Base-by-base conservation (phyloP, 2,888 invertebrate species). In the Ennomos erosarius region DNA sequence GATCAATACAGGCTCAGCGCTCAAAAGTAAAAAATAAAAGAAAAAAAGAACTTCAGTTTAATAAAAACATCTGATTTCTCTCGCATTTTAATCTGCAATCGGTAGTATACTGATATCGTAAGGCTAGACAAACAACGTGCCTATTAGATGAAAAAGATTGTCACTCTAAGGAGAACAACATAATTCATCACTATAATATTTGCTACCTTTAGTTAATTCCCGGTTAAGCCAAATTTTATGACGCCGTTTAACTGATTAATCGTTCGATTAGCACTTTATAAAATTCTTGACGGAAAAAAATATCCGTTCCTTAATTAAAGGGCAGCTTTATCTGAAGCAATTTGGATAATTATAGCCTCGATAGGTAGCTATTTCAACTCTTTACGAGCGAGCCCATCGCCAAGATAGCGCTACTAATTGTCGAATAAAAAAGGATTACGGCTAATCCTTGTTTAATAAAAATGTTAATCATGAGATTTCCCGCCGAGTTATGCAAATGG, bases 351-450 rank as follows among this genome's bases (percentile, higher is more conserved):
- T 89, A 84, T 85, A 66, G 55, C 77, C 73, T 75, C 83, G 85
- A 90, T 91, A 84, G 84, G 82, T 82, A 75, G 82, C 84, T 72
- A 76, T 86, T 88, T 80, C 84, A 92, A 92, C 92, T 92, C 90
- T 92, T 92, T 92, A 91, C 89, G 92, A 90, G 81, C 83, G 76
- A 46, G 71, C 74, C 77, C 77, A 80, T 73, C 71, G 79, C 76
- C 79, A 76, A 83, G 92, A 92, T 92, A 91, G 85, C 87, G 84
- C 82, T 74, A 84, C 91, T 92, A 90, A 92, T 92, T 90, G 91
- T 87, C 91, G 79, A 90, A 92, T 92, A 92, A 91, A 92, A 90
- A 91, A 91, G 91, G 92, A 90, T 92, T 90, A 88, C 70, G 74
- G 71, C 72, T 87, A 88, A 91, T 91, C 91, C 87, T 79, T 83